Evolutionary conservation across 2,113 vertebrate genomes (phyloP).

Genomic region (Arenaria interpres): DNA sequence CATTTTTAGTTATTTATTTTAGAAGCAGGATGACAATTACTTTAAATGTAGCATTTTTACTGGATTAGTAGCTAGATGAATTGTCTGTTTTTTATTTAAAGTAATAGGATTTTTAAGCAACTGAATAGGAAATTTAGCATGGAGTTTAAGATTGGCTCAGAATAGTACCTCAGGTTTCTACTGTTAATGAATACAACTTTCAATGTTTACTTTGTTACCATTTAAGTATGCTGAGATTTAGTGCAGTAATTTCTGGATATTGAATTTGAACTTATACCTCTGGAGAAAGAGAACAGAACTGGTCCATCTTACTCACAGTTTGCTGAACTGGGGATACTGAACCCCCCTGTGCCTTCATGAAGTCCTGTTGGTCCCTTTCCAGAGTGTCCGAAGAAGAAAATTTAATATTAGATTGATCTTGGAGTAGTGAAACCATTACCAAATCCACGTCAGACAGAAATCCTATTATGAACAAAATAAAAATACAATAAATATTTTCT

Average conservation of each 20-base stretch:
- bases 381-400: slow-evolving; percentile 70
- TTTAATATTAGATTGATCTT: slow-evolving; percentile 73
- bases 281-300: neutral
- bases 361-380: slow-evolving; percentile 73
- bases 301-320: slow-evolving; percentile 68
- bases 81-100: neutral
- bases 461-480: neutral
- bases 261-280: neutral
- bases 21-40: neutral
- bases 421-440: slow-evolving; percentile 78
- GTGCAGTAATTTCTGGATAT: neutral
- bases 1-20: neutral
- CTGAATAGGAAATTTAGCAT: neutral
- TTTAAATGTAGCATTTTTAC: neutral
- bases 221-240: neutral
- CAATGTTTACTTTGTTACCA: neutral
- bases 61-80: neutral
- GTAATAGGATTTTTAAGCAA: neutral
- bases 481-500: neutral
- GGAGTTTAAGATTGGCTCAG: neutral
- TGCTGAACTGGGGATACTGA: slow-evolving; percentile 71
- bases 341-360: slow-evolving; percentile 76
- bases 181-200: neutral
- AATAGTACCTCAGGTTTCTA: neutral
- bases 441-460: slow-evolving; percentile 64